These are phyloP conservation scores for Netelia virgata DNA, from an alignment of 2,888 invertebrate genomes.

Conservation along the genomic window DNA sequence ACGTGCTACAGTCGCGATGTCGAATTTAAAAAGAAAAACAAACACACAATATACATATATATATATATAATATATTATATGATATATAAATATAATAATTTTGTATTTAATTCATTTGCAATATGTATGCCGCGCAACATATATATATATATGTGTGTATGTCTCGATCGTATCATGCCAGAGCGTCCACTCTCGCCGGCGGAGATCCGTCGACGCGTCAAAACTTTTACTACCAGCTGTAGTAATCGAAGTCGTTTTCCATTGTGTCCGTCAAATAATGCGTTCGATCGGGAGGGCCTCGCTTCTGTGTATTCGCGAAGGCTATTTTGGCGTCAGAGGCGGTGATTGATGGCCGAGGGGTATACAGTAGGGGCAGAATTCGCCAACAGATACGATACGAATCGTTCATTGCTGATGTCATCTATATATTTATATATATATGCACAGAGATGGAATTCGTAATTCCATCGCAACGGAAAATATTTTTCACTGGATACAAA, in stretches of 20 bases:
- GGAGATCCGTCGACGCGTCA: conserved; percentile 34
- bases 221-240: conserved; percentile 35
- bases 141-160: background rate
- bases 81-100: background rate
- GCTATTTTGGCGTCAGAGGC: conserved; percentile 35
- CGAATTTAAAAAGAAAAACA: background rate
- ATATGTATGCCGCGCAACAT: background rate
- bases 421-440: background rate
- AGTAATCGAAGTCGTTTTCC: conserved; percentile 62
- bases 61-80: background rate
- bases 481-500: conserved; percentile 29
- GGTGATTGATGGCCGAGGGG: conserved; percentile 54
- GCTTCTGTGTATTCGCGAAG: conserved; percentile 5
- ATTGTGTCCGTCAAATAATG: conserved; percentile 60
- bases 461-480: conserved; percentile 39
- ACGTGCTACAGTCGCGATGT: background rate
- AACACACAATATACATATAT: background rate
- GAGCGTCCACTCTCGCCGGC: conserved; percentile 18
- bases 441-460: conserved; percentile 28
- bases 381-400: conserved; percentile 1
- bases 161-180: background rate
- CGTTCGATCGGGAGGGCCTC: conserved; percentile 20
- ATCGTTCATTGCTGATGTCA: background rate
- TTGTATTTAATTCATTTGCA: no score
- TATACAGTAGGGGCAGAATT: conserved; percentile 24